Base-by-base conservation (phyloP, 1,140 invertebrate species). In the Philopotamus ludificatus region DNA sequence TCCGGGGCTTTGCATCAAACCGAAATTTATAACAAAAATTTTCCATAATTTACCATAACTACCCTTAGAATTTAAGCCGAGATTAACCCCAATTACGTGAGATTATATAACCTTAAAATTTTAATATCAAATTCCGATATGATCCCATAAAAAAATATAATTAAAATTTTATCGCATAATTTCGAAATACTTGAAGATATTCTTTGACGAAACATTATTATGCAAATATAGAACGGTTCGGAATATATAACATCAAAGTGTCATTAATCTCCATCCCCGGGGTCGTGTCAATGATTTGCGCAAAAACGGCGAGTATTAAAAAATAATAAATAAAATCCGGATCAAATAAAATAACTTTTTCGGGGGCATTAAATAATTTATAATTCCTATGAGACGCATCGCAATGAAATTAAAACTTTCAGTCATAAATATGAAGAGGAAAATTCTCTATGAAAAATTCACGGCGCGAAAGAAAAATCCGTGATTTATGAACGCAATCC, bases 371-470 rank as follows among this genome's bases (percentile, higher is more conserved):
- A 12, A 12, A 34, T 34, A 12, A 12, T 23, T 22, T 53, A 53
- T 53, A 53, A 53, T 25, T 22, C 50, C 3, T 25, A 25, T 4
- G 22, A 41, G 53, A 57, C 53, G 21, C 7, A 57, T 57, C 53
- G 26, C 26, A 41, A 57, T 18, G 53, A 57, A 21, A 57, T 57
- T 57, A 57, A 57, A 57, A 57, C 53, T 57, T 57, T 20, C 2
- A 3, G 20, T 25, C 53, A 41, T 57, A 57, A 57, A 57, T 57
- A 57, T 57, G 15, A 34, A 57, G 21, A 1, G 21, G 41, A 57
- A 57, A 57, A 51, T 20, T 8, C 44, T 15, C 18, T 47, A 16
- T 47, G 44, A 16, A 57, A 39, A 57, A 39, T 22, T 15, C 21
- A 12, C 22, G 50, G 16, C 53, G 18, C 20, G 16, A 57, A 57